Conservation (phyloP, 2,888 invertebrate species). For the Brachypalpus laphriformis region DNA sequence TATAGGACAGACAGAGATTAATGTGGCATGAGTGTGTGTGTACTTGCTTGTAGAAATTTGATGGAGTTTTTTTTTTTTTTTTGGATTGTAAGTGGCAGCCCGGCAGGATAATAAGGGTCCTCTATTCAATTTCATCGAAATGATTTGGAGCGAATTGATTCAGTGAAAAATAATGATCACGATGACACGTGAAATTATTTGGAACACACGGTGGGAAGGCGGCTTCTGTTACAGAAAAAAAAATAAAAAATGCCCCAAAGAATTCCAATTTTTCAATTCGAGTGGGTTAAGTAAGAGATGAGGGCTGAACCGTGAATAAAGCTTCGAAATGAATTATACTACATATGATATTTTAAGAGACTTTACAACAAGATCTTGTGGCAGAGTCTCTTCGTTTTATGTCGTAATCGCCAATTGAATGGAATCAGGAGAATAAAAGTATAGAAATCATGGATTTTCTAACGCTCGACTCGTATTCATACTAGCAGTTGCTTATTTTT, state of each 20-base stretch:
- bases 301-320: too few relatives aligned
- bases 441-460: too few relatives aligned
- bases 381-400: too few relatives aligned
- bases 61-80: slow-evolving; percentile 33
- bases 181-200: slow-evolving; percentile 64
- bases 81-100: slow-evolving; percentile 13
- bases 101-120: slow-evolving; percentile 62
- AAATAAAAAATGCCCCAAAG: neutral
- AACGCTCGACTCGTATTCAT: too few relatives aligned
- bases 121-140: slow-evolving; percentile 71
- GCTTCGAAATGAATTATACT: too few relatives aligned
- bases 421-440: too few relatives aligned
- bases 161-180: slow-evolving; percentile 62
- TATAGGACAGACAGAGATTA: slow-evolving; percentile 48
- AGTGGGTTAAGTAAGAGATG: too few relatives aligned
- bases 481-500: too few relatives aligned
- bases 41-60: slow-evolving; percentile 68
- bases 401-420: too few relatives aligned
- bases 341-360: too few relatives aligned
- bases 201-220: slow-evolving; percentile 3
- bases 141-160: slow-evolving; percentile 65
- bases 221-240: slow-evolving; percentile 20
- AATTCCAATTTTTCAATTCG: too few relatives aligned
- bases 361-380: too few relatives aligned
- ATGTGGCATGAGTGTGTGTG: slow-evolving; percentile 50